These are phyloP conservation scores for Chiloscyllium punctatum DNA, from an alignment of 2,797 vertebrate species.

Conservation along the genomic window DNA sequence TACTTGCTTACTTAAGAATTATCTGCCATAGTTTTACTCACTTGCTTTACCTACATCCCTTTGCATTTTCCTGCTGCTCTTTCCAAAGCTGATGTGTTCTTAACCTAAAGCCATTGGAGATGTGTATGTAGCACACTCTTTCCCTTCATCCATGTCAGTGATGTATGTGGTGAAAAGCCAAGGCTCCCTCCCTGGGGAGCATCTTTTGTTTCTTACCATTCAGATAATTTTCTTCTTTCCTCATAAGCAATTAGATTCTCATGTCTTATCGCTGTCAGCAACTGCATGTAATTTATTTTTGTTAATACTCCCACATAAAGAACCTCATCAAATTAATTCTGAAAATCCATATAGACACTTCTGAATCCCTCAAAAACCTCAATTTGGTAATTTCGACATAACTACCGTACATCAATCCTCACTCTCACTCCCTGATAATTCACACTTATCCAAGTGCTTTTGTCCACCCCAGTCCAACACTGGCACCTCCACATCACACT, in stretches of 20 bases:
- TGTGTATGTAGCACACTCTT: background rate
- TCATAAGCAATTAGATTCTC: background rate
- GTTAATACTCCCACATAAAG: background rate
- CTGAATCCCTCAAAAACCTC: background rate
- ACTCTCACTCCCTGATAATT: background rate
- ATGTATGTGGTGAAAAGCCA: background rate
- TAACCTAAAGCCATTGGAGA: background rate
- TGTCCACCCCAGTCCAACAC: background rate
- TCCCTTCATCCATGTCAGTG: background rate
- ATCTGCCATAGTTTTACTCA: background rate
- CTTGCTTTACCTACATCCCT: background rate
- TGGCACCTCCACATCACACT: too few relatives aligned
- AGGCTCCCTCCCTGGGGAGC: background rate
- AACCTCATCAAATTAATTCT: background rate
- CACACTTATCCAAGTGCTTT: background rate
- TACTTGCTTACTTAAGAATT: background rate
- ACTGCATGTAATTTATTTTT: background rate
- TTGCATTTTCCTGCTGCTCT: background rate
- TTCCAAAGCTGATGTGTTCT: background rate
- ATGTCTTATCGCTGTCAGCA: background rate
- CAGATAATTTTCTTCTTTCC: background rate
- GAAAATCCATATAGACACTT: background rate
- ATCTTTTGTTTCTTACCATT: background rate
- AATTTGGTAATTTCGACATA: background rate
- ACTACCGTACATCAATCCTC: background rate